These are phyloP conservation scores for Scalopus aquaticus DNA, from an alignment of 2,113 vertebrate species.

Conservation along the genomic window DNA sequence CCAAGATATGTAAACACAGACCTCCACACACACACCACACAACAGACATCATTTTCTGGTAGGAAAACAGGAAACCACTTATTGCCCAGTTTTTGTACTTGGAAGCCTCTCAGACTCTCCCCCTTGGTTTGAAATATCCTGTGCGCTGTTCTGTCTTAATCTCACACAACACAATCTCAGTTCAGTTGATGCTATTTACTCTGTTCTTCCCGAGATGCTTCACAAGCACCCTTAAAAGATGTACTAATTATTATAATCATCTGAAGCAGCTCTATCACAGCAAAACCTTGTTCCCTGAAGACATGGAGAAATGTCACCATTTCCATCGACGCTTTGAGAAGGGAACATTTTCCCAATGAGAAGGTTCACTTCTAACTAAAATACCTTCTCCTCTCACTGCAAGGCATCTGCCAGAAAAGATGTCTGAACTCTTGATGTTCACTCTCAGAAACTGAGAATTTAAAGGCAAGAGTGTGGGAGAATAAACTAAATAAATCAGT, in stretches of 20 bases:
- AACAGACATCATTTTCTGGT: not conserved
- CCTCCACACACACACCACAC: rapidly evolving
- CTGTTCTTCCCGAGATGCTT: not conserved
- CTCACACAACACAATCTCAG: not conserved
- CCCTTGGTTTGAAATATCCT: not conserved
- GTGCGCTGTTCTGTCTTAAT: not conserved
- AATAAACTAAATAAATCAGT: constrained; percentile 52
- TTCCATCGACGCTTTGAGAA: not conserved
- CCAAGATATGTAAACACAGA: too few species aligned
- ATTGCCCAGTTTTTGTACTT: not conserved
- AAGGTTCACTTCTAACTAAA: not conserved
- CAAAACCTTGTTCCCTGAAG: not conserved
- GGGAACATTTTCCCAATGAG: not conserved
- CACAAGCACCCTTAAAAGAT: not conserved
- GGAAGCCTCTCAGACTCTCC: not conserved
- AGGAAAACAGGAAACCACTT: not conserved
- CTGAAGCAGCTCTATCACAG: not conserved
- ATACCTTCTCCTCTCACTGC: not conserved
- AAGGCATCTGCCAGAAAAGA: not conserved
- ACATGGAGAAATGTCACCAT: not conserved
- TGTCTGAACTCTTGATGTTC: constrained; percentile 12
- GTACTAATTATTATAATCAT: not conserved
- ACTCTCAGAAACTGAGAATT: constrained; percentile 3
- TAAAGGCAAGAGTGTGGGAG: constrained; percentile 21
- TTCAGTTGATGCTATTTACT: not conserved